A percentile compares a stretch with the other conserved stretches of the same genome.
Evolutionary conservation across 2,888 invertebrate genomes (phyloP).

Genomic region (Acanthacorydalis orientalis): DNA sequence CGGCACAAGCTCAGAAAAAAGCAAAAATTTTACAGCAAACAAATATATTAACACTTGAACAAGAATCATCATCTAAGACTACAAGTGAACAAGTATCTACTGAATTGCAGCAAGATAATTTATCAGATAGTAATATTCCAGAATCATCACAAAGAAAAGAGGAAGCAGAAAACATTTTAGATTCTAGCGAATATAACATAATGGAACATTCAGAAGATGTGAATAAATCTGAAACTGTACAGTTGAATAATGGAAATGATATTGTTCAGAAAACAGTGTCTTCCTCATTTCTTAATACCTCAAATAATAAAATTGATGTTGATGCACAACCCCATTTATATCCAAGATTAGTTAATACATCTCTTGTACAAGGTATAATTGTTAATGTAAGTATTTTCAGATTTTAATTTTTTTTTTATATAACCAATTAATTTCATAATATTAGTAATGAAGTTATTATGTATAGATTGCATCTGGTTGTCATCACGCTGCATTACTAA

Average conservation of each 20-base stretch:
- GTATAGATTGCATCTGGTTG: conserved; percentile 46
- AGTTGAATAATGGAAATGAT: not conserved
- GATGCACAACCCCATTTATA: conserved; percentile 4
- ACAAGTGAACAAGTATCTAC: conserved; percentile 3
- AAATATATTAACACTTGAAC: no score
- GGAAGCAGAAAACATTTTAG: no score
- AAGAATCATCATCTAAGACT: not conserved
- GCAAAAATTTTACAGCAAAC: conserved; percentile 30
- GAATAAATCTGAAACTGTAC: not conserved
- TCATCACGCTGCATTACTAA: conserved; percentile 64
- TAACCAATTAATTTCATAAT: no score
- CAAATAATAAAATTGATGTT: conserved; percentile 1
- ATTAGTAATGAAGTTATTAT: not conserved
- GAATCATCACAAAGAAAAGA: no score
- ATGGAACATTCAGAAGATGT: no score
- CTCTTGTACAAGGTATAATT: conserved; percentile 3
- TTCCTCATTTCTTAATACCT: not conserved
- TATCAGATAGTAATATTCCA: no score
- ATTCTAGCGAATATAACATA: no score
- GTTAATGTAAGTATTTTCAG: conserved; percentile 2
- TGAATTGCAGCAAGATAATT: not conserved
- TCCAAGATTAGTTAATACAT: conserved; percentile 4
- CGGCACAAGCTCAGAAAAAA: conserved; percentile 43
- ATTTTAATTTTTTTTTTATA: not conserved
- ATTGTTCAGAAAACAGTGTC: not conserved